Percentiles rank a stretch among this genome's conserved stretches.
These are phyloP conservation scores for Harmothoe impar DNA, from an alignment of 2,888 invertebrate species.

Conservation along the genomic window DNA sequence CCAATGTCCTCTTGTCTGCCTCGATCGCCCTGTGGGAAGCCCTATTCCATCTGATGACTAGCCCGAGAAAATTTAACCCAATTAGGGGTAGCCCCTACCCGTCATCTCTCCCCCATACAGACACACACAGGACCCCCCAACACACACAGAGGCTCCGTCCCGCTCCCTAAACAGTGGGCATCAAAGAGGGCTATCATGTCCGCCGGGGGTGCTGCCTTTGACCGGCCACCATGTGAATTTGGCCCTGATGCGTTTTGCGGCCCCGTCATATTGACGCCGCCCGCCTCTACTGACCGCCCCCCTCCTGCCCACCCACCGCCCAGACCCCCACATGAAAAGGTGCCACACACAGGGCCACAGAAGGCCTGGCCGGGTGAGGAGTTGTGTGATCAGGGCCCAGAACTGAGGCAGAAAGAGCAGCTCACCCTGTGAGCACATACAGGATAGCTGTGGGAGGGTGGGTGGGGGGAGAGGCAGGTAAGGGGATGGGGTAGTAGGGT, in stretches of 20 bases:
- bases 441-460: too few relatives aligned
- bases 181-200: conserved; percentile 38
- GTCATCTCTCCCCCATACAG: not conserved
- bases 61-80: conserved; percentile 27
- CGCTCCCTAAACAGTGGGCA: not conserved
- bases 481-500: too few relatives aligned
- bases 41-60: not conserved
- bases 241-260: conserved; percentile 37
- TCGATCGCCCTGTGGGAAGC: not conserved
- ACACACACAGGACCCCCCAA: not conserved
- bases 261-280: conserved; percentile 35
- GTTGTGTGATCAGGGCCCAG: conserved; percentile 41
- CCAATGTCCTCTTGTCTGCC: not conserved
- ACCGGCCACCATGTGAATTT: conserved; percentile 31
- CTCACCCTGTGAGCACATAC: too few relatives aligned
- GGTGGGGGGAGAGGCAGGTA: too few relatives aligned
- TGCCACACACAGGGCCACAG: not conserved
- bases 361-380: not conserved
- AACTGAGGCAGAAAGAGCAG: not conserved
- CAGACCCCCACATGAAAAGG: conserved; percentile 35
- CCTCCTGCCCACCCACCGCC: not conserved
- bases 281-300: not conserved
- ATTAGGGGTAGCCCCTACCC: conserved; percentile 6
- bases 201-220: conserved; percentile 28
- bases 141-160: not conserved